A percentile compares a stretch with the other conserved stretches of the same genome.
These are phyloP conservation scores for Drosophila tanythrix DNA, from an alignment of 2,888 invertebrate species.

Conservation along the genomic window DNA sequence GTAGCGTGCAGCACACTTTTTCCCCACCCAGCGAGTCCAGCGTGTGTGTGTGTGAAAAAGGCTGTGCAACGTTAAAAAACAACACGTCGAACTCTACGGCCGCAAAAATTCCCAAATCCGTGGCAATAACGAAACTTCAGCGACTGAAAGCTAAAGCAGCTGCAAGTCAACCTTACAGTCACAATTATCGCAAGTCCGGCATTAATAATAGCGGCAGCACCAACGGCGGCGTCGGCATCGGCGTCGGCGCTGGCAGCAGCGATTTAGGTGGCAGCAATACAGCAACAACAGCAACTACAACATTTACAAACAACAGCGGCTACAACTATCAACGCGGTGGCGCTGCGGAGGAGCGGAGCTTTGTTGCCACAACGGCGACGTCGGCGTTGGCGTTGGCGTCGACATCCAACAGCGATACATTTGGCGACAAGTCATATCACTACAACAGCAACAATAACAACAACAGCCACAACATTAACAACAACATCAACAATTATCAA, in stretches of 20 bases:
- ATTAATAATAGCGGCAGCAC: conserved; percentile 34
- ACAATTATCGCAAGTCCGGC: conserved; percentile 70
- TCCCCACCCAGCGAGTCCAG: conserved; percentile 49
- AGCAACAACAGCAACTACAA: conserved; percentile 2
- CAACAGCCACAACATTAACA: conserved; percentile 42
- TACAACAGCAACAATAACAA: conserved; percentile 59
- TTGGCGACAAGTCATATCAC: conserved; percentile 72
- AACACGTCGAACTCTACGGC: conserved; percentile 66
- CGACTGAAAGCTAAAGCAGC: conserved; percentile 83
- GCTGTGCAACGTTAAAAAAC: conserved; percentile 62
- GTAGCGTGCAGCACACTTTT: conserved; percentile 78
- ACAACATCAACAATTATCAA: conserved; percentile 75
- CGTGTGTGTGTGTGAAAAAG: conserved; percentile 59
- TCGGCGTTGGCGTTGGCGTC: conserved; percentile 69
- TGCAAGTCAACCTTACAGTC: conserved; percentile 78
- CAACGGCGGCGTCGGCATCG: conserved; percentile 26
- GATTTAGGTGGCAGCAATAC: conserved; percentile 30
- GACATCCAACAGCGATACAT: conserved; percentile 50
- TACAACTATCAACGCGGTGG: conserved; percentile 81
- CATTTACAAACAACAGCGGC: conserved; percentile 63
- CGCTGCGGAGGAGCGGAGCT: conserved; percentile 77
- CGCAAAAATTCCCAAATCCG: conserved; percentile 83
- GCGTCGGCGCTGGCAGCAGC: conserved; percentile 36
- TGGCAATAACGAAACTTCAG: conserved; percentile 81
- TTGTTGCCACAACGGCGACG: conserved; percentile 74